Base-by-base conservation (phyloP, 2,797 vertebrate species). In the Podargus strigoides region DNA sequence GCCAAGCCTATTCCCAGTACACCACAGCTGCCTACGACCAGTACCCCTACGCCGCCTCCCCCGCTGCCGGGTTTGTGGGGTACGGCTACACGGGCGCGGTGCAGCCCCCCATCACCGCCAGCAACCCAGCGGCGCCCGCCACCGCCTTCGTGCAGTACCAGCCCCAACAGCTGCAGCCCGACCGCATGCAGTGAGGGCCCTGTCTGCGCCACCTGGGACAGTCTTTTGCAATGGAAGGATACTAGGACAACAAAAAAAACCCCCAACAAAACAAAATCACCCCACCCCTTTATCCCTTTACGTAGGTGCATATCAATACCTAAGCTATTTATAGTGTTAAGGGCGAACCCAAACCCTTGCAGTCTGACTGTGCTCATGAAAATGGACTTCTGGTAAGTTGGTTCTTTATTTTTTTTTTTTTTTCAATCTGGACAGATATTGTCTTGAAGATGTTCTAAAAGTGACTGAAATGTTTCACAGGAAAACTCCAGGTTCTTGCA, bases 11-110 rank as follows among this genome's bases (percentile, higher is more conserved):
- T 23, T 95, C 97, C 68, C 99, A 99, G 96, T 99, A 99, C 76
- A 97, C 98, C 87, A 97, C 98, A 26, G 98, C 98, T 58, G 97
- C 99, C 97, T 99, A 98, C 7, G 99, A 99, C 75, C 99, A 99
- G 98, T 99, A 99, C 92, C 99, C 99, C 0, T 99, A 99, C 2
- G 98, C 99, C 4, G 98, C 98, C 63, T 99, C 99, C 1, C 99
- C 99, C 0, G 98, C 98, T 10, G 90, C 98, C 0, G 97, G 98
- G 11, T 98, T 99, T 88, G 97, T 99, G 91, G 98, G 99, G 5
- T 98, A 99, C 60, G 96, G 98, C 97, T 99, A 99, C 95, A 91
- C 98, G 2, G 96, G 98, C 39, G 79, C 98, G 0, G 96, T 98
- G 1, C 98, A 98, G 72, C 91, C 98, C 9, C 97, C 98, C 23